Conservation (phyloP, 53 echinoderm and acorn worm genomes). For the Paracentrotus lividus region DNA sequence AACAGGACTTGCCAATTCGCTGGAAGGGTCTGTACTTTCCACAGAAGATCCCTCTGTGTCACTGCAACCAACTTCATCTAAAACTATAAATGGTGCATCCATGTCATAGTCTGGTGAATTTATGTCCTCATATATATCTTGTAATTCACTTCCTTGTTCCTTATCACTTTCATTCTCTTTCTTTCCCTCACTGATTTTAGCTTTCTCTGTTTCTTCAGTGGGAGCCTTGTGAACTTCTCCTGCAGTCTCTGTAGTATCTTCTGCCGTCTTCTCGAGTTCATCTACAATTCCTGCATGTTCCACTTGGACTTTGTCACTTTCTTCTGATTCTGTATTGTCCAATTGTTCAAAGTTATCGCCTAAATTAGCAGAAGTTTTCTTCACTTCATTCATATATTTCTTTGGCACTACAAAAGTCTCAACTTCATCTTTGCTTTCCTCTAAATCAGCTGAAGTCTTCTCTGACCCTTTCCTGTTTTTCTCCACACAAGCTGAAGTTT, state of each 20-base stretch:
- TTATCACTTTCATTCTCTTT: not conserved
- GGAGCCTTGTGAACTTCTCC: not conserved
- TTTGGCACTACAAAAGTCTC: not conserved
- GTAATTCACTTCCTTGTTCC: not conserved
- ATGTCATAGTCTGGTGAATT: slow-evolving; percentile 2
- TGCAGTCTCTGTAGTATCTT: not conserved
- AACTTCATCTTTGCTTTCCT: not conserved
- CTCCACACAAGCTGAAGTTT: not conserved
- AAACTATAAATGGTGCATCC: not conserved
- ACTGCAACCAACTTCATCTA: slow-evolving; percentile 34
- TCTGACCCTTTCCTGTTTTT: not conserved
- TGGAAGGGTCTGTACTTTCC: not conserved
- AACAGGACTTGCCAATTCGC: not conserved
- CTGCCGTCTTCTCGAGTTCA: not conserved
- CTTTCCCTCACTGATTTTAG: not conserved
- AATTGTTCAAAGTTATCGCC: not conserved
- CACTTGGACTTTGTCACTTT: not conserved
- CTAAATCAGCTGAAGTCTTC: not conserved
- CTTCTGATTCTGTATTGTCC: too few species aligned
- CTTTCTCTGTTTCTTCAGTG: not conserved
- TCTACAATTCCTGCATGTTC: not conserved
- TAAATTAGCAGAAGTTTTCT: not conserved
- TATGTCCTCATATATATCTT: slow-evolving; percentile 32
- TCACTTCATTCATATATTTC: not conserved
- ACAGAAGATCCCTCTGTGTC: not conserved